Evolutionary conservation across 2,113 vertebrate genomes (phyloP), one percentile per base, ranked within the genome.

Genomic region (Myiopsitta monachus): DNA sequence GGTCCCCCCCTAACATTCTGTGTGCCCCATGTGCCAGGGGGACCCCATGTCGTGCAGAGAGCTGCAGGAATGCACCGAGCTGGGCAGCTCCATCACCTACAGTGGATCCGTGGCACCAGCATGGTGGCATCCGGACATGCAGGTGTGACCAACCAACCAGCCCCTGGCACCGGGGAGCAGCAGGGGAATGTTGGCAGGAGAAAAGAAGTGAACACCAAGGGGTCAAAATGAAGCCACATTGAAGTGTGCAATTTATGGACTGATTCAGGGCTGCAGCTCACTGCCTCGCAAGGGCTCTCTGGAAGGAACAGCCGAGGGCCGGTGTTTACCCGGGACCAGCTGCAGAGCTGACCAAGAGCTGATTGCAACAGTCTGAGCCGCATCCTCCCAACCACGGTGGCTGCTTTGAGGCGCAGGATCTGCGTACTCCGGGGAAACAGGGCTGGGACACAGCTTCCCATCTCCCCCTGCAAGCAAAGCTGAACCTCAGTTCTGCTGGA

Each of bases 121-220:
- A 2, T 1, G 3, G 22, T 12, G 27, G 39, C 26, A 1, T 23
- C 19, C 52, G 52, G 12, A 18, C 7, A 1, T 1, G 3, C 11
- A 18, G 30, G 26, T 47, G 68, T 18, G 63, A 51, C 49, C 31
- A 36, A 49, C 12, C 49, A 5, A 10, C 19, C 26, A 2, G 14
- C 36, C 12, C 18, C 43, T 10, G n/a, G 43, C 33, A 41, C 26
- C 2, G 0, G 31, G 16, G 64, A 59, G 63, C 6, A 0, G 27
- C 5, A 1, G 36, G 64, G 28, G 23, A n/a, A 52, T 1, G 23
- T 7, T 49, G 70, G 46, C 23, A 14, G 5, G 75, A 36, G 75
- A 66, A 33, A 27, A 66, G 51, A 62, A 27, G 31, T 0, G 1
- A 26, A 21, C n/a, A 26, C 22, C 41, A 33, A 21, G 39, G 69